These are phyloP conservation scores for Meta bourneti DNA, from an alignment of 2,888 invertebrate genomes.

Conservation along the genomic window DNA sequence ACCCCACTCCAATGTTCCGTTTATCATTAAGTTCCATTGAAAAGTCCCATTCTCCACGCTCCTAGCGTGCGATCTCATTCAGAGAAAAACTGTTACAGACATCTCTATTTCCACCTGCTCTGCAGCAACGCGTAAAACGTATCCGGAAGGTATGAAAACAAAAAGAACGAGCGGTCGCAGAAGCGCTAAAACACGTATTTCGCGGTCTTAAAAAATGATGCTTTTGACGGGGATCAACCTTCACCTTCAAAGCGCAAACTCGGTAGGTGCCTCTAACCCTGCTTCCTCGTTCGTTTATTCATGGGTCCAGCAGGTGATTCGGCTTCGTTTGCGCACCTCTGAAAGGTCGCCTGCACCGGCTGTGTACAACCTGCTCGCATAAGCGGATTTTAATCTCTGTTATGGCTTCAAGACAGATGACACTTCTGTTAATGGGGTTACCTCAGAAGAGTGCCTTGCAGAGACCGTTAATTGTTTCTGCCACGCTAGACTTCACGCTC, in stretches of 20 bases:
- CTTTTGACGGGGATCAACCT: constrained; percentile 12
- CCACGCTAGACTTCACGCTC: neutral
- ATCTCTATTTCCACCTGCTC: neutral
- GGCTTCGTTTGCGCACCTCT: constrained; percentile 22
- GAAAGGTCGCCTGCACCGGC: constrained; percentile 26
- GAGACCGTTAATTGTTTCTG: neutral
- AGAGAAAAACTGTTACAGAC: neutral
- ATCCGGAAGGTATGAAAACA: neutral
- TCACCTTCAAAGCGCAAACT: neutral
- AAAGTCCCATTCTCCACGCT: neutral
- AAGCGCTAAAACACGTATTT: constrained; percentile 54
- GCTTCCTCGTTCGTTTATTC: constrained; percentile 3
- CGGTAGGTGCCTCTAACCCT: constrained; percentile 4
- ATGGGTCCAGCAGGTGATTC: constrained; percentile 54
- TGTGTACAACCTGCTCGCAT: constrained; percentile 41
- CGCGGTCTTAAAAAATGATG: constrained; percentile 45
- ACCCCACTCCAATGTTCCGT: neutral
- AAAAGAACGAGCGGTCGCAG: neutral
- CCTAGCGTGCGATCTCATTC: neutral
- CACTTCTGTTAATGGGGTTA: constrained; percentile 37
- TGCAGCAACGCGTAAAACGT: neutral
- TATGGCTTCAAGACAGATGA: constrained; percentile 46
- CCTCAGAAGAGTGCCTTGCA: neutral
- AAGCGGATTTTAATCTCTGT: constrained; percentile 13
- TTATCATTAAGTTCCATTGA: neutral